phyloP scores from a whole-genome alignment of 2,113 vertebrate genomes.

The Erinaceus europaeus region DNA sequence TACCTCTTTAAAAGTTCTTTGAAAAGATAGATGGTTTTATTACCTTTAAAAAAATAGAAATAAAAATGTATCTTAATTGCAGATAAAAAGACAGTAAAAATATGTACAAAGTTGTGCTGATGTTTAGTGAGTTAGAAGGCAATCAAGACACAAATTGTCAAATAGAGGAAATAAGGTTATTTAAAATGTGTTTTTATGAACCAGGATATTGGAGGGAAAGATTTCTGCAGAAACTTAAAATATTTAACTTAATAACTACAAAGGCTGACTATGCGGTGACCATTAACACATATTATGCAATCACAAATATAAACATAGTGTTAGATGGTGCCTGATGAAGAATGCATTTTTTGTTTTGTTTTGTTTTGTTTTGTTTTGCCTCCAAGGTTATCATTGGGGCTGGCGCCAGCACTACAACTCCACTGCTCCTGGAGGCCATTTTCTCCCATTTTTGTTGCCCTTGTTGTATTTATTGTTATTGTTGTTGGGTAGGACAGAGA shows the following conservation, averaged over 20 bases:
- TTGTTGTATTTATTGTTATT: too few species aligned
- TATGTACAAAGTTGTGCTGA: background rate
- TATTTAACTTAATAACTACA: constrained; percentile 73
- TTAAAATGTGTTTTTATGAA: background rate
- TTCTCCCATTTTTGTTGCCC: too few species aligned
- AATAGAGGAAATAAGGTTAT: background rate
- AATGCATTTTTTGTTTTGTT: too few species aligned
- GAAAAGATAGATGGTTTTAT: background rate
- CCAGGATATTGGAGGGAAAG: background rate
- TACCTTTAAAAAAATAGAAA: too few species aligned
- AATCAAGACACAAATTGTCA: background rate
- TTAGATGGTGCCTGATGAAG: too few species aligned
- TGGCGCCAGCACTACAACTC: too few species aligned
- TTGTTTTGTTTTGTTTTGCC: too few species aligned
- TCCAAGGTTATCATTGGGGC: too few species aligned
- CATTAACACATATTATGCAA: constrained; percentile 65
- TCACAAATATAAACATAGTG: constrained; percentile 62
- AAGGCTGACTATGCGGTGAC: constrained; percentile 59
- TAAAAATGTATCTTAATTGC: too few species aligned
- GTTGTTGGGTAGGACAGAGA: too few species aligned
- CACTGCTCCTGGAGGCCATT: too few species aligned
- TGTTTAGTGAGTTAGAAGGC: background rate
- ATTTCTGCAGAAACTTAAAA: constrained; percentile 65
- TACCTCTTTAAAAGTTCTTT: background rate
- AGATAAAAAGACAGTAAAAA: background rate